phyloP scores from a whole-genome alignment of 1,140 invertebrate genomes.

The Anadara kagoshimensis region DNA sequence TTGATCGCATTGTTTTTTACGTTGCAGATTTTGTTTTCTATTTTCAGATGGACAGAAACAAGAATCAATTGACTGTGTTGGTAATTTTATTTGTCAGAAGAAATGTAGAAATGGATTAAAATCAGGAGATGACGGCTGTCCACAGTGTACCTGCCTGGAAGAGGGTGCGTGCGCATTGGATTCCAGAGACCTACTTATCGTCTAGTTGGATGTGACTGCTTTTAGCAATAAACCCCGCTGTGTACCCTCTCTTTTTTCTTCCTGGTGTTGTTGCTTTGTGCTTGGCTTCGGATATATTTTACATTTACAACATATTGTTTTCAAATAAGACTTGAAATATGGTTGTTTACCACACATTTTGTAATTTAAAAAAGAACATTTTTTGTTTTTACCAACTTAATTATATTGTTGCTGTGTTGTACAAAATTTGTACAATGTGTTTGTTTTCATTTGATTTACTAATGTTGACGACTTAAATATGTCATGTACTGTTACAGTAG shows the following conservation, averaged over 20 bases:
- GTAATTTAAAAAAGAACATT: too few species aligned
- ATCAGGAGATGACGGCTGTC: slow-evolving; percentile 35
- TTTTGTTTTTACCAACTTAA: too few species aligned
- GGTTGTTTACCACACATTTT: too few species aligned
- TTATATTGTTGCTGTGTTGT: too few species aligned
- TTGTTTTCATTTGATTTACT: too few species aligned
- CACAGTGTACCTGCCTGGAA: slow-evolving; percentile 30
- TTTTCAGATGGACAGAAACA: background rate
- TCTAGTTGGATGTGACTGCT: background rate
- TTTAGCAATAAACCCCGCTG: background rate
- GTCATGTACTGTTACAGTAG: too few species aligned
- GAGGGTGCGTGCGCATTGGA: slow-evolving; percentile 28
- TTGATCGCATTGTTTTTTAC: too few species aligned
- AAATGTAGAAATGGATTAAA: slow-evolving; percentile 27
- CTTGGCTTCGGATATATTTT: background rate
- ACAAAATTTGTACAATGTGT: too few species aligned
- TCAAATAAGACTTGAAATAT: too few species aligned
- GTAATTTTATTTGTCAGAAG: slow-evolving; percentile 17
- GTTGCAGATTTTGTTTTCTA: too few species aligned
- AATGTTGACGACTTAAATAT: too few species aligned
- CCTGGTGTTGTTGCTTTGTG: background rate
- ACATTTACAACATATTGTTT: too few species aligned
- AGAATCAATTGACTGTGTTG: slow-evolving; percentile 14
- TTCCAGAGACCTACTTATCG: background rate
- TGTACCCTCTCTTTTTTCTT: background rate